A percentile compares a stretch with the other conserved stretches of the same genome.
Evolutionary conservation across 1,140 invertebrate species (phyloP).

Genomic region (Euborellia annulipes): DNA sequence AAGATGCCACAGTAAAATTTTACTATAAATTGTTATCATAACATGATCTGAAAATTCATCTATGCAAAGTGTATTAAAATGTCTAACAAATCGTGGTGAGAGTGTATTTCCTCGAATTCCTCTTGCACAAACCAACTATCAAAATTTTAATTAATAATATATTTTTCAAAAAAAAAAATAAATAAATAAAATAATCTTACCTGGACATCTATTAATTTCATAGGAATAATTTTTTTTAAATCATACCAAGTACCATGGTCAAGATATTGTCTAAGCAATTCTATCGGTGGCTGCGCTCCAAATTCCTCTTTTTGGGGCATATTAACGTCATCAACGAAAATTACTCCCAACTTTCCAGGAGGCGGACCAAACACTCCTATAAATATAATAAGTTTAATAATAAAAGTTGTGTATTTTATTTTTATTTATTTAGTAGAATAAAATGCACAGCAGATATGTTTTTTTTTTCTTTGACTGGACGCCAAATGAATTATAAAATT

Average conservation of each 20-base stretch:
- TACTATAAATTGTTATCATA: constrained; percentile 74
- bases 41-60: constrained; percentile 80
- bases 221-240: constrained; percentile 64
- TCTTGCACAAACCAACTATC: constrained; percentile 70
- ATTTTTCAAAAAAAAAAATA: neutral
- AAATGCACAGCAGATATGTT: too few relatives aligned
- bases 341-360: constrained; percentile 70
- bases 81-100: constrained; percentile 73
- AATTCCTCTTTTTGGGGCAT: constrained; percentile 78
- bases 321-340: constrained; percentile 90
- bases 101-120: constrained; percentile 69
- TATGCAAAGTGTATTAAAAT: constrained; percentile 78
- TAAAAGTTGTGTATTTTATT: too few relatives aligned
- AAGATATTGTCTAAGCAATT: constrained; percentile 74
- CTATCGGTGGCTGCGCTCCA: constrained; percentile 84
- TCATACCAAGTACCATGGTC: constrained; percentile 87
- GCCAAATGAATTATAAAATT: too few relatives aligned
- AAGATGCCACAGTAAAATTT: constrained; percentile 88
- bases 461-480: too few relatives aligned
- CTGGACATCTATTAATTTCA: constrained; percentile 78
- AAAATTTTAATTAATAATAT: neutral
- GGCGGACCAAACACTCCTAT: constrained; percentile 77
- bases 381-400: constrained; percentile 6
- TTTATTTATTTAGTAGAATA: too few relatives aligned
- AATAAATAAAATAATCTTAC: constrained; percentile 27